A percentile compares a stretch with the other conserved stretches of the same genome.
Evolutionary conservation across 2,797 vertebrate species (phyloP).

Genomic region (Paedocypris micromegethes): DNA sequence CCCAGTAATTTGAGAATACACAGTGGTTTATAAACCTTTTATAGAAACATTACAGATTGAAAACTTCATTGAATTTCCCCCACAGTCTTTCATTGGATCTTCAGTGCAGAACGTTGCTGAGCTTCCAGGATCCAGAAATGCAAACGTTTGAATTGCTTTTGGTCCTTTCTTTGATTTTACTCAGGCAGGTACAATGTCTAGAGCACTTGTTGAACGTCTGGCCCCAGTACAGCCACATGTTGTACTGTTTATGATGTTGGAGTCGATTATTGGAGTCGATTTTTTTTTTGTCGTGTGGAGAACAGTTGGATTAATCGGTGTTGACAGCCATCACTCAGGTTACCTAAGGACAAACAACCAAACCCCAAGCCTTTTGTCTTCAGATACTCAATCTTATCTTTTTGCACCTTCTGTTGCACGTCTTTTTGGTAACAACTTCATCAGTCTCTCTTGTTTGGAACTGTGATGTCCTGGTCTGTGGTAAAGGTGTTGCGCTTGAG

Average conservation of each 20-base stretch:
- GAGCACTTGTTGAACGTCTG: not conserved
- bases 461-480: not conserved
- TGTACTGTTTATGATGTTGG: not conserved
- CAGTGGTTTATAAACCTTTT: no score
- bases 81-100: not conserved
- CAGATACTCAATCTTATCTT: conserved; percentile 31
- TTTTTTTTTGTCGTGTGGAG: conserved; percentile 12
- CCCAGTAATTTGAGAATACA: no score
- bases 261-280: not conserved
- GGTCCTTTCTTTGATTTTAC: conserved; percentile 14
- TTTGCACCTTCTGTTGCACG: conserved; percentile 22
- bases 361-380: conserved; percentile 16
- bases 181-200: conserved; percentile 9
- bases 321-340: conserved; percentile 21
- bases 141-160: conserved; percentile 8
- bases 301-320: conserved; percentile 23
- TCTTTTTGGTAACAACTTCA: not conserved
- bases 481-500: not conserved
- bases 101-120: conserved; percentile 16
- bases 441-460: not conserved
- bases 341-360: conserved; percentile 26
- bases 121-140: conserved; percentile 27
- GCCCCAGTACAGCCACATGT: conserved; percentile 19
- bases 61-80: no score
- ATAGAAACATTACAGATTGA: no score